Evolutionary conservation across 2,113 vertebrate genomes (phyloP), one percentile per base, ranked within the genome.

Genomic region (Laterallus jamaicensis): DNA sequence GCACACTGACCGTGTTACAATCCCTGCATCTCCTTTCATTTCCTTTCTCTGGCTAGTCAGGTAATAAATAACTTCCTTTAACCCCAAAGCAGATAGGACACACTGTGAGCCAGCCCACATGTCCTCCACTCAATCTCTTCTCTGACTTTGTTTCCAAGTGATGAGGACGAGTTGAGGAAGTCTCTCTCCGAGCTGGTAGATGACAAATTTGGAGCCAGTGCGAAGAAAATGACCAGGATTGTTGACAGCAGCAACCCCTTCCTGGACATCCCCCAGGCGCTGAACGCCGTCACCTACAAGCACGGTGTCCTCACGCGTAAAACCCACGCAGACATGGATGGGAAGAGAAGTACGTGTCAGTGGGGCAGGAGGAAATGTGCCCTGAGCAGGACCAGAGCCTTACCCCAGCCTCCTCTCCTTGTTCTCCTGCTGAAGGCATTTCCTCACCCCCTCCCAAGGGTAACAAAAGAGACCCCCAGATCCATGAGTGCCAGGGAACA

Each of bases 171-270:
- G 96, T 95, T 99, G 97, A 98, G 99, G 95, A 99, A 99, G 94
- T 99, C 99, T 1, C 98, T 99, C 93, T 99, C 99, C 1, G 99
- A 99, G 98, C 98, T 99, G 93, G 99, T 99, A 70, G 99, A 99
- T 96, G 99, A 99, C 97, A 99, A 99, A 91, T 99, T 99, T 26
- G 99, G 99, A 95, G 98, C 98, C 49, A 98, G 99, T 20, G 97
- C 98, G 8, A 99, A 99, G 97, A 98, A 99, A 82, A 98, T 99
- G 97, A 98, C 98, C 10, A 98, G 99, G 97, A 99, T 99, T 97
- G 98, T 99, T 28, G 99, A 99, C 62, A 98, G 99, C 87, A 98
- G 97, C 97, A 99, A 99, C 97, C 99, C 99, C 87, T 99, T 99
- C 98, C 98, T 99, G 81, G 99, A 99, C 96, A 98, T 99, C 84